phyloP scores from a whole-genome alignment of 2,797 vertebrate species.

The Cephalopachus bancanus region DNA sequence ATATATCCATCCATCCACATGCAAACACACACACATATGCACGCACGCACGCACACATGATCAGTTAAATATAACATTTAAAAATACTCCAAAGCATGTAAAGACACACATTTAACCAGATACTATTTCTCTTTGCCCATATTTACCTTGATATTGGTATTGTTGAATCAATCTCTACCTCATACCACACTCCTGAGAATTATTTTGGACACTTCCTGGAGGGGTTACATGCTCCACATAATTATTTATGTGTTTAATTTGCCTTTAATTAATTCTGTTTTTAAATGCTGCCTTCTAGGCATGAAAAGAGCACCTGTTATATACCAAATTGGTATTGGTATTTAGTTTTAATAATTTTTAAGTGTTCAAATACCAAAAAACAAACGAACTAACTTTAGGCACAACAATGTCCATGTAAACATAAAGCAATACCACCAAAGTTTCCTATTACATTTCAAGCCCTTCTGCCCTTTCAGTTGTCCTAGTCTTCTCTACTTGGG shows the following conservation, averaged over 20 bases:
- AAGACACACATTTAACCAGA: background rate
- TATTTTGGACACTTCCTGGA: background rate
- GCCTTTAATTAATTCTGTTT: background rate
- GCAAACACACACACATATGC: background rate
- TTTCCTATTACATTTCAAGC: background rate
- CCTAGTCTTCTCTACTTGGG: too few species aligned
- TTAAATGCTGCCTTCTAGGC: background rate
- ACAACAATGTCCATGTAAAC: background rate
- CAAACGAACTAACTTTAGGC: background rate
- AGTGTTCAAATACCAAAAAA: background rate
- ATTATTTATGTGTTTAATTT: background rate
- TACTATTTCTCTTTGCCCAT: too few species aligned
- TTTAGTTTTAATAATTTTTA: background rate
- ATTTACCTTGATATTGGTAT: background rate
- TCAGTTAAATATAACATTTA: too few species aligned
- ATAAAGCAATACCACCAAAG: background rate
- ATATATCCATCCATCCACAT: background rate
- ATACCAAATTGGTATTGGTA: background rate
- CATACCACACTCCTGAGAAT: background rate
- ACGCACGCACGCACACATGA: too few species aligned
- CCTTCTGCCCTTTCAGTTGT: too few species aligned
- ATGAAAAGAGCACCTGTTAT: background rate
- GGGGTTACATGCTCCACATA: background rate
- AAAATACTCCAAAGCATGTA: background rate
- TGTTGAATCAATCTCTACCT: background rate